Conservation (phyloP, 2,797 vertebrate genomes). For the Mico argentatus region DNA sequence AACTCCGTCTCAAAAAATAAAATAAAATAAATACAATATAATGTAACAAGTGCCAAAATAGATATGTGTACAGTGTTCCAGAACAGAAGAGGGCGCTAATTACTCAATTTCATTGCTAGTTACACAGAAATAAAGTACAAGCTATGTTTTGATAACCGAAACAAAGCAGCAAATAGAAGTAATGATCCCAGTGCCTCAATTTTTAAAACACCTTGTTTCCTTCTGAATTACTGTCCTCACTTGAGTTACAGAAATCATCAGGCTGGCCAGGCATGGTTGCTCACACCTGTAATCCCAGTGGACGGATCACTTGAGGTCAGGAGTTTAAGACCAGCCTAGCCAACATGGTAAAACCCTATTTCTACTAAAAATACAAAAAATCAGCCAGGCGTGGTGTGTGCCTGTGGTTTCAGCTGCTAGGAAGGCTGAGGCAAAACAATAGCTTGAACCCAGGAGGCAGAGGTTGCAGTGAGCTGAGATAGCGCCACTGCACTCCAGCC, state of each 20-base stretch:
- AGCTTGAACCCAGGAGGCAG: neutral
- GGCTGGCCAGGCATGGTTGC: neutral
- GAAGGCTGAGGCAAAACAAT: neutral
- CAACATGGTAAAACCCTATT: neutral
- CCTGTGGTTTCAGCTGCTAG: neutral
- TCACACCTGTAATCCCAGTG: neutral
- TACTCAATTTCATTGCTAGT: neutral
- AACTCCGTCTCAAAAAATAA: no score
- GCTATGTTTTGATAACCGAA: neutral
- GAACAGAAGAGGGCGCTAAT: conserved; percentile 41
- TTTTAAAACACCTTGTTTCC: neutral
- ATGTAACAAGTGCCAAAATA: neutral
- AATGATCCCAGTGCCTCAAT: neutral
- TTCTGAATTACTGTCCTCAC: neutral
- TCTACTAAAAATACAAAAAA: neutral
- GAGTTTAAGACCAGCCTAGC: neutral
- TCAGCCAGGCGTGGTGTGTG: neutral
- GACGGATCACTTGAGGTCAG: neutral
- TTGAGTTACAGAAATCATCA: neutral
- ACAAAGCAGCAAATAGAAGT: neutral
- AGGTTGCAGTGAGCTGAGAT: neutral
- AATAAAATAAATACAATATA: neutral
- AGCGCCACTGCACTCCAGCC: neutral
- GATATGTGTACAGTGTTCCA: neutral
- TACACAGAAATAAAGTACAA: neutral